phyloP scores from a whole-genome alignment of 2,113 vertebrate genomes.

The Bucco capensis region DNA sequence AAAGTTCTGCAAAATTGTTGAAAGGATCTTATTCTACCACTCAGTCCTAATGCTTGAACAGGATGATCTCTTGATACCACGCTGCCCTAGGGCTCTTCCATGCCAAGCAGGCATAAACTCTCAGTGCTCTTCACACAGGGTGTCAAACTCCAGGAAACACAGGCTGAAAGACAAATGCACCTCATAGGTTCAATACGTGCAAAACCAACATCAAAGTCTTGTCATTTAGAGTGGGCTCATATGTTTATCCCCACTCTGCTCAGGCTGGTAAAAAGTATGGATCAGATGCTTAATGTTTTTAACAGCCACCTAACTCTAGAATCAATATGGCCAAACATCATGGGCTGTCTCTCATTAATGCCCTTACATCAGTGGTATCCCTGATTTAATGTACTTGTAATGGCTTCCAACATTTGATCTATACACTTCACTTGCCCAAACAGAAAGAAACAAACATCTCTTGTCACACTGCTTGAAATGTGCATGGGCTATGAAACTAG shows the following conservation, averaged over 20 bases:
- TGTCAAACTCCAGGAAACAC: not conserved
- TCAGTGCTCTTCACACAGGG: not conserved
- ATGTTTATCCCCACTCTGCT: constrained; percentile 41
- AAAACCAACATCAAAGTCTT: constrained; percentile 23
- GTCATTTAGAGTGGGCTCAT: not conserved
- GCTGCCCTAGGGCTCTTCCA: not conserved
- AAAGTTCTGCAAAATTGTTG: not conserved
- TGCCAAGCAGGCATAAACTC: not conserved
- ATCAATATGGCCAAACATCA: constrained; percentile 48
- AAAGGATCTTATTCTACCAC: not conserved
- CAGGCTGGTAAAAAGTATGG: constrained; percentile 34
- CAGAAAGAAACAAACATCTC: constrained; percentile 36
- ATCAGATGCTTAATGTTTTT: constrained; percentile 61
- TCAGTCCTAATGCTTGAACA: not conserved
- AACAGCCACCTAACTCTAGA: constrained; percentile 50
- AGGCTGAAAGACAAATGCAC: not conserved
- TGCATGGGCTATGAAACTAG: not conserved
- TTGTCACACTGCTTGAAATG: not conserved
- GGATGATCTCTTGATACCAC: not conserved
- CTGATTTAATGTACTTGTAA: constrained; percentile 55
- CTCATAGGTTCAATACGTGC: not conserved
- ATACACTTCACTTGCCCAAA: constrained; percentile 50
- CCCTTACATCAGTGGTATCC: constrained; percentile 13
- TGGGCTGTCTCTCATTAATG: constrained; percentile 45
- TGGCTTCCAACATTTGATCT: constrained; percentile 56